Evolutionary conservation across 1,140 invertebrate genomes (phyloP).

Genomic region (Leptonema lineaticorne): DNA sequence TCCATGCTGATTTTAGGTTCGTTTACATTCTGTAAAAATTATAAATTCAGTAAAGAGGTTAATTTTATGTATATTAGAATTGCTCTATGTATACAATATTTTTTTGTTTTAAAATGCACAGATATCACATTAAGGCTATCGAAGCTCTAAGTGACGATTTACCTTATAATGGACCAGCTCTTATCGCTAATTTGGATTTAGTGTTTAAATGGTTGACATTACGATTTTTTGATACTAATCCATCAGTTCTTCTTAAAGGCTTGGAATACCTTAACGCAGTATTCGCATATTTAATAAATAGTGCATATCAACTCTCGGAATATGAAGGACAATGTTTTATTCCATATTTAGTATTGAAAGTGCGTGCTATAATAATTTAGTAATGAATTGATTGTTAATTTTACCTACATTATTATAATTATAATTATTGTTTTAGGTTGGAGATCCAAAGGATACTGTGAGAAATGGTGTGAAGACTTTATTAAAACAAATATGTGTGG

Average conservation of each 20-base stretch:
- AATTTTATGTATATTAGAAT: too few species aligned
- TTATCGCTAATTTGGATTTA: constrained; percentile 90
- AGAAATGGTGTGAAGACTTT: constrained; percentile 83
- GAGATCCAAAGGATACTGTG: constrained; percentile 94
- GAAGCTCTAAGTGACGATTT: constrained; percentile 86
- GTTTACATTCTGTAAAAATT: not conserved
- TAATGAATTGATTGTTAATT: too few species aligned
- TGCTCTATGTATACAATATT: too few species aligned
- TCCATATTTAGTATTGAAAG: constrained; percentile 91
- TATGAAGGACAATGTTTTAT: constrained; percentile 92
- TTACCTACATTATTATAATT: too few species aligned
- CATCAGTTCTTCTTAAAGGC: constrained; percentile 91
- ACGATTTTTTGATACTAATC: constrained; percentile 97
- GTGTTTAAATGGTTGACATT: constrained; percentile 96
- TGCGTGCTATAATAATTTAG: constrained; percentile 45
- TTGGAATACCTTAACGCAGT: constrained; percentile 87
- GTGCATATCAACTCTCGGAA: constrained; percentile 84
- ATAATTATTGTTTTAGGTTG: constrained; percentile 63
- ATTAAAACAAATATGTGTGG: constrained; percentile 79
- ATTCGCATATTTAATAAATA: constrained; percentile 76
- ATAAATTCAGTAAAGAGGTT: not conserved
- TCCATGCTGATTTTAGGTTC: constrained; percentile 86
- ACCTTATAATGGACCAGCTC: constrained; percentile 70
- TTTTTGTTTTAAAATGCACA: constrained; percentile 46
- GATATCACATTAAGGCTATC: constrained; percentile 94